A percentile compares a stretch with the other conserved stretches of the same genome.
These are phyloP conservation scores for Rhineura floridana DNA, from an alignment of 2,113 vertebrate genomes.

Conservation along the genomic window DNA sequence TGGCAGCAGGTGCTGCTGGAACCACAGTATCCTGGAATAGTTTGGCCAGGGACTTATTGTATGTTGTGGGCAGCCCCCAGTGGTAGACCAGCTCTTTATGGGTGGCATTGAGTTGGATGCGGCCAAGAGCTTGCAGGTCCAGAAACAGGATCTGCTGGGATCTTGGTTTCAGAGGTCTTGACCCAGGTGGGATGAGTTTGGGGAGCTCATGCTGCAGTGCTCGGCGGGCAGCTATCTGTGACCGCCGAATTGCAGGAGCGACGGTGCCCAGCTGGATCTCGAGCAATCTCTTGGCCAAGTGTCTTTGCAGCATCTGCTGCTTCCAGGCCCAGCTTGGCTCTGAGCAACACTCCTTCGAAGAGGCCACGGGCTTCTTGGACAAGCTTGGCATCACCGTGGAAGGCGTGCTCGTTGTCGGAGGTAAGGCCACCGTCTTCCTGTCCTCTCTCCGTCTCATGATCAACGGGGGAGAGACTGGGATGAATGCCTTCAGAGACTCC, in stretches of 20 bases:
- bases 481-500: neutral
- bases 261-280: neutral
- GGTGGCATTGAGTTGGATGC: neutral
- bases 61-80: neutral
- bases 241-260: neutral
- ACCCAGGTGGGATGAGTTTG: neutral
- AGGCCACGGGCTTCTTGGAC: neutral
- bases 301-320: neutral
- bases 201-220: neutral
- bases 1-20: rapidly evolving
- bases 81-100: neutral
- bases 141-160: slow-evolving; percentile 1
- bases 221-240: neutral
- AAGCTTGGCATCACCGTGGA: neutral
- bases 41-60: neutral
- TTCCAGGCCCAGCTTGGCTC: neutral
- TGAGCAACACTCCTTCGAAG: neutral
- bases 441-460: neutral
- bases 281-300: neutral
- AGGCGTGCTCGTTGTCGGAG: neutral
- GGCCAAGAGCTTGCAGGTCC: neutral
- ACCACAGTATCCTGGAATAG: neutral
- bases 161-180: neutral
- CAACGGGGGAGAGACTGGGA: neutral
- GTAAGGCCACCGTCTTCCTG: neutral